phyloP scores from a whole-genome alignment of 2,797 vertebrate genomes.

The Trichosurus vulpecula region DNA sequence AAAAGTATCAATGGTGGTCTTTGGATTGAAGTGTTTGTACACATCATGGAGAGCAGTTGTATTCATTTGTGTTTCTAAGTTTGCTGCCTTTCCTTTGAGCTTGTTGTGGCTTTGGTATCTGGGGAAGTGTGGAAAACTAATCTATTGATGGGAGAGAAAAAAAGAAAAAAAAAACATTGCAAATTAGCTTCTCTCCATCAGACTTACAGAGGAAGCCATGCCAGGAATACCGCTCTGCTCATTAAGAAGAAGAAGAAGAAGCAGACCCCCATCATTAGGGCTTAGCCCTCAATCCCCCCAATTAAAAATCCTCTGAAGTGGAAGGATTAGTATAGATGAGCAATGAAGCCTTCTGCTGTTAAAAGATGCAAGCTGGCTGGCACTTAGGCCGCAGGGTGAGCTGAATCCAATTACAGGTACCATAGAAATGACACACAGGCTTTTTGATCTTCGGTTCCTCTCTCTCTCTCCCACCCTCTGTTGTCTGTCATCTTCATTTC shows the following conservation, averaged over 20 bases:
- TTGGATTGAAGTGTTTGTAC: conserved; percentile 62
- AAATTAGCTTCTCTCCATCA: not conserved
- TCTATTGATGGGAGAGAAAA: conserved; percentile 12
- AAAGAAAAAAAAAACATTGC: conserved; percentile 3
- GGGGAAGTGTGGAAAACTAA: conserved; percentile 8
- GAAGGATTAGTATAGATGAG: not conserved
- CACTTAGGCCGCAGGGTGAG: not conserved
- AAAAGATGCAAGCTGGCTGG: not conserved
- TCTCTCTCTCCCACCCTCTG: not conserved
- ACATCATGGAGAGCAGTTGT: conserved; percentile 51
- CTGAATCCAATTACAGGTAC: not conserved
- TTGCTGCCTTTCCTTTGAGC: conserved; percentile 55
- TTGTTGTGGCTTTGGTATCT: conserved; percentile 41
- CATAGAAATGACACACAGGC: not conserved
- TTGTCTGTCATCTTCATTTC: not conserved
- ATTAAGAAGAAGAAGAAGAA: conserved; percentile 6
- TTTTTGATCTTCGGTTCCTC: not conserved
- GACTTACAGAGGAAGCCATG: not conserved
- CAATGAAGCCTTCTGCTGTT: not conserved
- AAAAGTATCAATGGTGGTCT: conserved; percentile 62
- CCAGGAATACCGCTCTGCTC: not conserved
- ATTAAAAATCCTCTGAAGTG: not conserved
- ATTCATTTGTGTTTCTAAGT: not conserved
- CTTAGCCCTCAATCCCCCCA: not conserved
- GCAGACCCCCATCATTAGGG: not conserved